Conservation (phyloP, 1,140 invertebrate species). For the Tetramorium parvispinum region DNA sequence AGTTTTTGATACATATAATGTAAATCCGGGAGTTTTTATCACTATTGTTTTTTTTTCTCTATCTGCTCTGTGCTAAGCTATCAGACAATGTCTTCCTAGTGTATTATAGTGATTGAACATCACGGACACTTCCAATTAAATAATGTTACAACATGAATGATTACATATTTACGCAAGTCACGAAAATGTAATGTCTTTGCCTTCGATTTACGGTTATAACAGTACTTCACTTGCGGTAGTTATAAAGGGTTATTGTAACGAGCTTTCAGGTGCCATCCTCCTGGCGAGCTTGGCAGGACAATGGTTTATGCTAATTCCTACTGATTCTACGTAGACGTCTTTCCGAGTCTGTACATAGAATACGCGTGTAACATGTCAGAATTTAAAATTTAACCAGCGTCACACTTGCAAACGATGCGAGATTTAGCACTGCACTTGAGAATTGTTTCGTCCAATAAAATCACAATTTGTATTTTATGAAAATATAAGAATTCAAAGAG, state of each 20-base stretch:
- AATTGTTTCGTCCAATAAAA: slow-evolving; percentile 13
- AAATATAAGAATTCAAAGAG: background rate
- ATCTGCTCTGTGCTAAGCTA: background rate
- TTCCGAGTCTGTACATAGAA: slow-evolving; percentile 53
- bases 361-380: slow-evolving; percentile 63
- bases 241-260: slow-evolving; percentile 76
- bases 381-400: slow-evolving; percentile 65
- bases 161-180: slow-evolving; percentile 44
- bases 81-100: background rate
- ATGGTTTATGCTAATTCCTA: slow-evolving; percentile 81
- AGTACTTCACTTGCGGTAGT: slow-evolving; percentile 70
- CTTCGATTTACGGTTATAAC: slow-evolving; percentile 67
- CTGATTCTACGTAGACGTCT: slow-evolving; percentile 66
- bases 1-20: background rate
- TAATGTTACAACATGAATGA: slow-evolving; percentile 13
- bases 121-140: background rate
- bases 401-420: slow-evolving; percentile 45
- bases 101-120: background rate
- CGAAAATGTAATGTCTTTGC: slow-evolving; percentile 50
- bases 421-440: slow-evolving; percentile 53
- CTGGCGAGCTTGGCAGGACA: slow-evolving; percentile 73
- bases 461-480: background rate
- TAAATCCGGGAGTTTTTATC: background rate
- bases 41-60: background rate
- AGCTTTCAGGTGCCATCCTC: slow-evolving; percentile 72